These are phyloP conservation scores for Apostichopus leukothele DNA, from an alignment of 53 echinoderm and acorn worm species.

Conservation along the genomic window DNA sequence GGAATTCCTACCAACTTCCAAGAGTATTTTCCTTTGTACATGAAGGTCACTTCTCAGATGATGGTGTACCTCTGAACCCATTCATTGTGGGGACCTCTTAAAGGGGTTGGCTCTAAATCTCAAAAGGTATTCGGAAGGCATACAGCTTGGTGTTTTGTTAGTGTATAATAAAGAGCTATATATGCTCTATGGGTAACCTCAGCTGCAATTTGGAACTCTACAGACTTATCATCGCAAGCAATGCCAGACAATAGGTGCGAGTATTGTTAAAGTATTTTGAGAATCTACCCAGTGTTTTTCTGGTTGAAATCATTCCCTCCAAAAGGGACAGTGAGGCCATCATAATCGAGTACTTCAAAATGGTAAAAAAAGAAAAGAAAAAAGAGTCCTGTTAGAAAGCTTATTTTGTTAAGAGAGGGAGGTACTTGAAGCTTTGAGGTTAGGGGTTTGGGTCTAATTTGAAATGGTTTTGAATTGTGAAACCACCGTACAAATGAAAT, in stretches of 20 bases:
- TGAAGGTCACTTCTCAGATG: too few species aligned
- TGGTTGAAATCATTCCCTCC: constrained; percentile 52
- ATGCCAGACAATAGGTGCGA: constrained; percentile 19
- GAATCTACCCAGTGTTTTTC: constrained; percentile 51
- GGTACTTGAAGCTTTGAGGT: background rate
- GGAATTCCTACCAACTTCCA: too few species aligned
- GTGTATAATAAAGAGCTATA: background rate
- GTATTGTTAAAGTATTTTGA: constrained; percentile 42
- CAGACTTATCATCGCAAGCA: background rate
- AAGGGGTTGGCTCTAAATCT: background rate
- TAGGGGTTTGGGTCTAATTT: constrained; percentile 7
- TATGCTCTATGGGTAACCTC: background rate
- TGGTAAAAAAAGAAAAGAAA: background rate
- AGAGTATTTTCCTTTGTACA: too few species aligned
- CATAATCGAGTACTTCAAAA: constrained; percentile 40
- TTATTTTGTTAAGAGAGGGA: background rate
- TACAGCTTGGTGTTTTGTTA: constrained; percentile 4
- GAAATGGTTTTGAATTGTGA: constrained; percentile 11
- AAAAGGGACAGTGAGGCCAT: constrained; percentile 39
- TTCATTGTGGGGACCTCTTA: background rate
- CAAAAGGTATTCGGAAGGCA: background rate
- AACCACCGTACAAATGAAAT: constrained; percentile 40
- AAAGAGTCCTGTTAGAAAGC: background rate
- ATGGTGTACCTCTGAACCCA: too few species aligned
- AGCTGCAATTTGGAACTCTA: constrained; percentile 1